phyloP scores from a whole-genome alignment of 1,140 invertebrate species.

The Amphibalanus amphitrite region DNA sequence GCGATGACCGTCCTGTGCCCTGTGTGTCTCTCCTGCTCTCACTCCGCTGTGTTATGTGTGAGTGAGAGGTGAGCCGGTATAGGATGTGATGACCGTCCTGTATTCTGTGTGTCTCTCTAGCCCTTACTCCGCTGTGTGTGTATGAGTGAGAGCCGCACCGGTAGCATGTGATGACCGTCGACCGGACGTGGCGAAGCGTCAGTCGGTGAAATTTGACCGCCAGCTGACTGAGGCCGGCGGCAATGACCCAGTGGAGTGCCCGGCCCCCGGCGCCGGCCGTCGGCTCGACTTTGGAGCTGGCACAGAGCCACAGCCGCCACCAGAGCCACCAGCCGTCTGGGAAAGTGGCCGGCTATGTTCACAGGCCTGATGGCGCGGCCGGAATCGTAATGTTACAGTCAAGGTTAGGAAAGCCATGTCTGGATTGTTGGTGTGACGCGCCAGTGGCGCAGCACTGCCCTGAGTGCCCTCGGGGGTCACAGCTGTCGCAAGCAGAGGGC shows the following conservation, averaged over 20 bases:
- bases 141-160: too few relatives aligned
- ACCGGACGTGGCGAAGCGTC: too few relatives aligned
- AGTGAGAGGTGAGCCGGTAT: too few relatives aligned
- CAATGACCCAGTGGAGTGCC: not conserved
- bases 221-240: not conserved
- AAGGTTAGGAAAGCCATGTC: not conserved
- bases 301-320: not conserved
- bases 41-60: too few relatives aligned
- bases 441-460: too few relatives aligned
- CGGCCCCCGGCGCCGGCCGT: too few relatives aligned
- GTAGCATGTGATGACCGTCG: not conserved
- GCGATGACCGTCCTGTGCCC: not conserved
- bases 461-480: too few relatives aligned
- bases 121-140: too few relatives aligned
- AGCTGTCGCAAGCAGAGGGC: too few relatives aligned
- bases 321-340: not conserved
- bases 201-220: not conserved
- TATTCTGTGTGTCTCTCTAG: not conserved
- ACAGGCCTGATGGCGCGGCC: not conserved
- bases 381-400: not conserved
- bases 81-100: not conserved
- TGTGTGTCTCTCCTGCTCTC: not conserved
- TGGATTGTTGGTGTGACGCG: too few relatives aligned
- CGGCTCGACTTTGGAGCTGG: not conserved
- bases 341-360: not conserved